These are phyloP conservation scores for Peromyscus californicus DNA, from an alignment of 2,113 vertebrate species.

Conservation along the genomic window DNA sequence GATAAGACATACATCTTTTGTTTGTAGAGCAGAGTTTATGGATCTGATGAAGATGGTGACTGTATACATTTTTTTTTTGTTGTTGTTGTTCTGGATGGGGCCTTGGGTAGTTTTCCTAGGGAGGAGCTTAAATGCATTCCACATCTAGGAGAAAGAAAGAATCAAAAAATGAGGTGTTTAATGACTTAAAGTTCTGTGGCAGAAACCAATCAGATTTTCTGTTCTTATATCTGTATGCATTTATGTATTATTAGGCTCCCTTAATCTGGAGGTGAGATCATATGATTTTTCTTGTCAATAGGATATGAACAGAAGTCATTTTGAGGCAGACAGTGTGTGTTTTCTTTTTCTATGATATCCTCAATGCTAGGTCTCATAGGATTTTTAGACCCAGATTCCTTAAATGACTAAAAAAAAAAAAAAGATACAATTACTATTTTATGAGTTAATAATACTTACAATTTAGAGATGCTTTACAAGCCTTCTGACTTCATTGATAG, in stretches of 20 bases:
- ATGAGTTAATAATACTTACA: background rate
- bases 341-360: background rate
- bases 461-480: background rate
- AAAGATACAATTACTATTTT: background rate
- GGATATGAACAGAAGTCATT: conserved; percentile 2
- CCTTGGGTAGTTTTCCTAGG: no score
- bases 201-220: background rate
- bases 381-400: background rate
- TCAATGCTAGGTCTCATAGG: background rate
- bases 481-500: background rate
- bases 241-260: background rate
- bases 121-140: no score
- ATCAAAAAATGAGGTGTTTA: no score
- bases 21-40: no score
- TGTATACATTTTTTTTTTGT: no score
- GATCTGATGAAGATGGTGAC: no score
- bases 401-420: background rate
- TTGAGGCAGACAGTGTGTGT: background rate
- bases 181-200: no score
- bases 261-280: background rate
- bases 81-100: no score
- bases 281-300: background rate
- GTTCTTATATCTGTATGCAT: background rate
- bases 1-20: no score
- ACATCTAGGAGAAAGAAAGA: no score